phyloP scores from a whole-genome alignment of 2,113 vertebrate species.

The Sigmodon hispidus region DNA sequence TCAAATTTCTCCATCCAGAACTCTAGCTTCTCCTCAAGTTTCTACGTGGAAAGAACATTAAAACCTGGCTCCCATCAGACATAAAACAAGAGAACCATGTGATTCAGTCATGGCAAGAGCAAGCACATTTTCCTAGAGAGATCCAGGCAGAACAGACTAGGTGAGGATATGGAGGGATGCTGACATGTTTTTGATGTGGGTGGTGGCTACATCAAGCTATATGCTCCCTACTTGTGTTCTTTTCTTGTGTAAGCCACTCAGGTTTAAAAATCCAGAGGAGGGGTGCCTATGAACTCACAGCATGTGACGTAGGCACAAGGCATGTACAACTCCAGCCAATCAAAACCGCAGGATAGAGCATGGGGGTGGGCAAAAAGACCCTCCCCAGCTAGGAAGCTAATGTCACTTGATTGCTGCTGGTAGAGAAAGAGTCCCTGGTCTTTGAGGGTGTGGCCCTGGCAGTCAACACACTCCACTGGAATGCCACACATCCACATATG shows the following conservation, averaged over 20 bases:
- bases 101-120: background rate
- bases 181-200: background rate
- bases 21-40: slow-evolving; percentile 87
- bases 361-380: background rate
- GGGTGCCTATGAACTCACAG: background rate
- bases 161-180: background rate
- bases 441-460: background rate
- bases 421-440: background rate
- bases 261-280: background rate
- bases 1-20: slow-evolving; percentile 90
- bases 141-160: background rate
- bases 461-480: background rate
- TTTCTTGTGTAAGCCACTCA: background rate
- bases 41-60: slow-evolving; percentile 78
- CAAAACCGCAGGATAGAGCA: background rate
- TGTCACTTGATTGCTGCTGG: background rate
- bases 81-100: background rate
- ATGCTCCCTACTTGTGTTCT: background rate
- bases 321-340: background rate
- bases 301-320: background rate
- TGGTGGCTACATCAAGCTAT: background rate
- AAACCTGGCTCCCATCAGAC: background rate
- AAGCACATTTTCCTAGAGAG: background rate
- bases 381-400: background rate
- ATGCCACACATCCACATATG: background rate